phyloP scores from a whole-genome alignment of 2,113 vertebrate genomes.

The Silurus meridionalis region DNA sequence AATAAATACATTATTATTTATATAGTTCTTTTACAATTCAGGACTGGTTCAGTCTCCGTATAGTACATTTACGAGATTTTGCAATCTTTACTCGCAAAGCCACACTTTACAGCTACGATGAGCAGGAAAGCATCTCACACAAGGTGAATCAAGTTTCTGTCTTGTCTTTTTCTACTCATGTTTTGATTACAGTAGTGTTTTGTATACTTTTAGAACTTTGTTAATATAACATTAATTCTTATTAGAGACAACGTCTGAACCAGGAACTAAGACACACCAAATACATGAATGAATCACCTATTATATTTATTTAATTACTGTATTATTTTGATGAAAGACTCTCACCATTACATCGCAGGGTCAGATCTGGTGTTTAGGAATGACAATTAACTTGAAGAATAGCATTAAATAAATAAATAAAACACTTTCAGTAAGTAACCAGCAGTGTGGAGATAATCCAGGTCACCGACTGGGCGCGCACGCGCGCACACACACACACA shows the following conservation, averaged over 20 bases:
- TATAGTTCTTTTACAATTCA: not conserved
- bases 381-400: not conserved
- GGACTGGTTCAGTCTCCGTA: not conserved
- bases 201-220: too few relatives aligned
- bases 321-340: not conserved
- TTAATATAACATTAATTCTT: not conserved
- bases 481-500: too few relatives aligned
- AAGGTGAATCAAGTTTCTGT: too few relatives aligned
- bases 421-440: too few relatives aligned
- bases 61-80: not conserved
- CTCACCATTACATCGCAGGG: not conserved
- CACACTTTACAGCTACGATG: not conserved
- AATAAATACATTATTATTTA: not conserved
- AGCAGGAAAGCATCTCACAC: not conserved
- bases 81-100: not conserved
- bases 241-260: not conserved
- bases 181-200: too few relatives aligned
- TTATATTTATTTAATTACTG: not conserved
- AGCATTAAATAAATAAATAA: not conserved
- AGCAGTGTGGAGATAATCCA: not conserved
- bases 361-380: not conserved
- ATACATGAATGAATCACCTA: not conserved
- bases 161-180: too few relatives aligned
- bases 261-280: not conserved
- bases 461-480: not conserved